Percentiles rank a stretch among this genome's conserved stretches.
These are phyloP conservation scores for Oreocharis arfaki DNA, from an alignment of 2,113 vertebrate species.

Conservation along the genomic window DNA sequence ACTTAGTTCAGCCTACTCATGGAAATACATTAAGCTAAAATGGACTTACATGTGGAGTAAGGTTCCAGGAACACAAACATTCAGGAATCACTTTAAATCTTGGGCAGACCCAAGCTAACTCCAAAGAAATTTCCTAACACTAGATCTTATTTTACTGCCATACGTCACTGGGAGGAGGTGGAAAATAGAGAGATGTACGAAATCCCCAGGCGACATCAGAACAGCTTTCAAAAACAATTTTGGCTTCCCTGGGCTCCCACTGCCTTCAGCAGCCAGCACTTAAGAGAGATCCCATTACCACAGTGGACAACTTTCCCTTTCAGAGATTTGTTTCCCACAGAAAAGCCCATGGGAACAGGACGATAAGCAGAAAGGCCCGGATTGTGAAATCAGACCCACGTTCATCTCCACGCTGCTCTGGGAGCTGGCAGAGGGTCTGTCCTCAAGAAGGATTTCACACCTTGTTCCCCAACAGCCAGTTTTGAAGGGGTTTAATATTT, in stretches of 20 bases:
- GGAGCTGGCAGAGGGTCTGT: not conserved
- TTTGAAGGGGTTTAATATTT: not conserved
- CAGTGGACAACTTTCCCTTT: not conserved
- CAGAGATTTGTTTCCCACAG: not conserved
- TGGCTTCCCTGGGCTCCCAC: not conserved
- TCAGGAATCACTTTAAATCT: not conserved
- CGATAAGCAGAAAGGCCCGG: not conserved
- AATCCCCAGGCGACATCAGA: not conserved
- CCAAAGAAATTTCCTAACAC: not conserved
- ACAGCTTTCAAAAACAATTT: not conserved
- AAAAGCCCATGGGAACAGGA: conserved; percentile 1
- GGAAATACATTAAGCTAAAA: not conserved
- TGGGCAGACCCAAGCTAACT: not conserved
- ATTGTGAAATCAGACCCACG: not conserved
- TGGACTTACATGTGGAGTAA: not conserved
- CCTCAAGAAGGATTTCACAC: not conserved
- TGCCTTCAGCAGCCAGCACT: not conserved
- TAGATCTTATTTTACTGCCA: not conserved
- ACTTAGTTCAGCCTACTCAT: not conserved
- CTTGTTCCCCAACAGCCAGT: not conserved
- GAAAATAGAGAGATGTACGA: not conserved
- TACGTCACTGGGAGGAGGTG: not conserved
- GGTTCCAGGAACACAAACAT: not conserved
- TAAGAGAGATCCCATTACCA: not conserved
- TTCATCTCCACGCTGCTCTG: fast-evolving